These are phyloP conservation scores for Pangasius krempfi DNA, from an alignment of 2,797 vertebrate genomes.

Conservation along the genomic window DNA sequence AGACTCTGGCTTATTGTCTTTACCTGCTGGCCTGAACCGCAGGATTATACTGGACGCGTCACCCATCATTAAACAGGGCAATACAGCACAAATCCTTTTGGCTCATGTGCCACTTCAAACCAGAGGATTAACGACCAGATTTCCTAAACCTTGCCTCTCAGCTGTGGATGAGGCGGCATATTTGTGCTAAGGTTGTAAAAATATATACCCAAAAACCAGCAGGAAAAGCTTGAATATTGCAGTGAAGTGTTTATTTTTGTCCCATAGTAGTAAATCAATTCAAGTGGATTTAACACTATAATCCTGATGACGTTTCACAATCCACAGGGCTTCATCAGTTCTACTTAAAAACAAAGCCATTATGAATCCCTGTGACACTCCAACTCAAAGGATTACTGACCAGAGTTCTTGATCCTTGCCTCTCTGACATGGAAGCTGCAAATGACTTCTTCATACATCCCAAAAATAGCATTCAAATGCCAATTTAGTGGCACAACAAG, in stretches of 20 bases:
- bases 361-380: slow-evolving; percentile 2
- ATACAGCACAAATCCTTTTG: slow-evolving; percentile 54
- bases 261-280: not conserved
- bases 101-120: slow-evolving; percentile 43
- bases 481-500: not conserved
- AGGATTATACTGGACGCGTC: slow-evolving; percentile 54
- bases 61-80: slow-evolving; percentile 58
- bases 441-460: not conserved
- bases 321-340: slow-evolving; percentile 6
- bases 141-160: slow-evolving; percentile 9
- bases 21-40: slow-evolving; percentile 54
- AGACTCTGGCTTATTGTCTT: slow-evolving; percentile 54
- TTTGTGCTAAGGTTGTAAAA: slow-evolving; percentile 21
- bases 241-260: slow-evolving; percentile 16
- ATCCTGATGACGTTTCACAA: not conserved
- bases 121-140: slow-evolving; percentile 49
- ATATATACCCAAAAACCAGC: slow-evolving; percentile 15
- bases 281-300: not conserved
- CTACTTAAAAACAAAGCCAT: slow-evolving; percentile 16
- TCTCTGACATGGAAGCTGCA: not conserved
- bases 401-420: not conserved
- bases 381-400: slow-evolving; percentile 12
- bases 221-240: slow-evolving; percentile 8
- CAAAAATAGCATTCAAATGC: not conserved
- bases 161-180: slow-evolving; percentile 5